Conservation (phyloP, 2,113 vertebrate species). For the Acrocephalus arundinaceus region DNA sequence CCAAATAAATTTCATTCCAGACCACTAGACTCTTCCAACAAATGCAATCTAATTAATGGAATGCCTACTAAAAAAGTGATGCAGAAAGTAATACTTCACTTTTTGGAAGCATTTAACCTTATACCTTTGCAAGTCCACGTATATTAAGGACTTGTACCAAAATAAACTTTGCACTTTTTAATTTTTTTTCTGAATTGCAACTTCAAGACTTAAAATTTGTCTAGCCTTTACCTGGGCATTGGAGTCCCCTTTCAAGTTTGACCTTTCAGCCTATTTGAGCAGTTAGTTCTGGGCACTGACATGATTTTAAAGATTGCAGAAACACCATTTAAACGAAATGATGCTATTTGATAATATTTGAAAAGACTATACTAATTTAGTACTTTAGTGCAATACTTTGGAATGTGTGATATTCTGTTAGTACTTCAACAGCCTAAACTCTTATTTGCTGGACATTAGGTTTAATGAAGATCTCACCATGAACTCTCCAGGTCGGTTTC, state of each 20-base stretch:
- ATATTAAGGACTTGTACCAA: not conserved
- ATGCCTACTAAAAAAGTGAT: not conserved
- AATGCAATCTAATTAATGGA: not conserved
- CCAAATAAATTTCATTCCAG: not conserved
- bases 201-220: not conserved
- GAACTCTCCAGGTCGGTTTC: slow-evolving; percentile 87
- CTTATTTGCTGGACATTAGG: slow-evolving; percentile 41
- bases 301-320: not conserved
- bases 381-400: not conserved
- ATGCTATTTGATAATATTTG: not conserved
- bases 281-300: not conserved
- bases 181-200: not conserved
- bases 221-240: not conserved
- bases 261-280: not conserved
- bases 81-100: not conserved
- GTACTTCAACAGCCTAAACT: slow-evolving; percentile 36
- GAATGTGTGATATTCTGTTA: not conserved
- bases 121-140: not conserved
- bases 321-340: not conserved
- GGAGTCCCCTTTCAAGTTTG: not conserved
- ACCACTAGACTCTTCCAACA: not conserved
- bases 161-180: not conserved
- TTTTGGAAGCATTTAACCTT: not conserved
- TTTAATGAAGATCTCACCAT: slow-evolving; percentile 78
- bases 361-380: not conserved